A percentile compares a stretch with the other conserved stretches of the same genome.
These are phyloP conservation scores for Catamblyrhynchus diadema DNA, from an alignment of 2,797 vertebrate species.

Conservation along the genomic window DNA sequence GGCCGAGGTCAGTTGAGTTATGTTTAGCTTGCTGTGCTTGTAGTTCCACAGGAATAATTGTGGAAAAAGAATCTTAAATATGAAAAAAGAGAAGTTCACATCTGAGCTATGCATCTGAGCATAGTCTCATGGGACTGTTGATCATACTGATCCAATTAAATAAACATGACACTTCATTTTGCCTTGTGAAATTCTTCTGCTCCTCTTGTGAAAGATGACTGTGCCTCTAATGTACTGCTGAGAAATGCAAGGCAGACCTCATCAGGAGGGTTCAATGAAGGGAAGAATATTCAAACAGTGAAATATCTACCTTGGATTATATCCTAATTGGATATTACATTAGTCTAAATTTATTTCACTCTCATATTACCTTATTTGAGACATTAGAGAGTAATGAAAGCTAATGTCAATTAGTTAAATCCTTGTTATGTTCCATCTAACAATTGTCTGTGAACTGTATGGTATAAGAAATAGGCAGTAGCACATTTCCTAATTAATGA, in stretches of 20 bases:
- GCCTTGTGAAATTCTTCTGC: not conserved
- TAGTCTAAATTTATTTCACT: slow-evolving; percentile 39
- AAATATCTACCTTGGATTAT: slow-evolving; percentile 32
- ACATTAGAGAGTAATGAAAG: slow-evolving; percentile 41
- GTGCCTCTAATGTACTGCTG: not conserved
- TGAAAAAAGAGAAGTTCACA: not conserved
- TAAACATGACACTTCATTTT: not conserved
- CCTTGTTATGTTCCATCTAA: slow-evolving; percentile 13
- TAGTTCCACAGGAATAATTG: not conserved
- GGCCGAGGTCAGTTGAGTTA: not conserved
- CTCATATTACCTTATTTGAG: slow-evolving; percentile 27
- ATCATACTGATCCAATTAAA: not conserved
- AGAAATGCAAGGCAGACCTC: not conserved
- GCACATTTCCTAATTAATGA: not conserved
- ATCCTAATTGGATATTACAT: slow-evolving; percentile 25
- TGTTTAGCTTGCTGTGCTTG: not conserved
- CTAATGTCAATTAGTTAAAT: slow-evolving; percentile 49
- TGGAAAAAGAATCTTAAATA: not conserved
- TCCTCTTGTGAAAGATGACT: not conserved
- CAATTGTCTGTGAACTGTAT: not conserved
- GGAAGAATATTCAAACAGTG: slow-evolving; percentile 9
- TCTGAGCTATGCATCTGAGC: not conserved
- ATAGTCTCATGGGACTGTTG: not conserved
- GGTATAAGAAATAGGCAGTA: not conserved
- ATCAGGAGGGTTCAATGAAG: not conserved